A percentile compares a stretch with the other conserved stretches of the same genome.
phyloP scores from a whole-genome alignment of 2,113 vertebrate species.

The Xenus cinereus region DNA sequence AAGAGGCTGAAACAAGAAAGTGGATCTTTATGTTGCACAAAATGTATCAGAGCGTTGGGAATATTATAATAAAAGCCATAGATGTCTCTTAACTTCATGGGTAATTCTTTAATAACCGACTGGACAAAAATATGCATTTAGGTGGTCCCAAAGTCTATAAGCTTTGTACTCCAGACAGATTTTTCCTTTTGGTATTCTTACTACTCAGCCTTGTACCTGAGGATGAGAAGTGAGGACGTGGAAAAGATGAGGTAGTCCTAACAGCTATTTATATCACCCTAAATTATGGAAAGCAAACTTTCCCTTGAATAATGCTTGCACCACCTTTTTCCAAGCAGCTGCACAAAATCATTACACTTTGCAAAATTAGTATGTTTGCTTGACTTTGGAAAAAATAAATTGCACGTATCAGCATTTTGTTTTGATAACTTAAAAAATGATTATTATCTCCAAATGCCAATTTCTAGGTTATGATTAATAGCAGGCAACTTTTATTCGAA shows the following conservation, averaged over 20 bases:
- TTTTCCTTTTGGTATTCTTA: not conserved
- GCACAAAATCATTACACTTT: conserved; percentile 25
- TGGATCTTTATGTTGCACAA: not conserved
- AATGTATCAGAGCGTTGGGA: not conserved
- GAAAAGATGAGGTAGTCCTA: not conserved
- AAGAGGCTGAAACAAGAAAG: not conserved
- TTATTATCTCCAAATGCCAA: not conserved
- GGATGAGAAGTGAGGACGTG: not conserved
- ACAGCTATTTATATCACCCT: not conserved
- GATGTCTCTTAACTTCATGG: not conserved
- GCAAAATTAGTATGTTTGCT: not conserved
- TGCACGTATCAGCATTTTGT: not conserved
- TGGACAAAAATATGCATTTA: not conserved
- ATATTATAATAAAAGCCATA: not conserved
- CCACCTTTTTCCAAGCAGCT: not conserved
- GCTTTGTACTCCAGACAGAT: not conserved
- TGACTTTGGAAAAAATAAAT: not conserved
- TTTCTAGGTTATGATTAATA: not conserved
- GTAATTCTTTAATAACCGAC: not conserved
- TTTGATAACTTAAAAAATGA: not conserved
- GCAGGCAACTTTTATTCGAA: not conserved
- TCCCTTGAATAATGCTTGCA: not conserved
- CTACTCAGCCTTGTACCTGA: not conserved
- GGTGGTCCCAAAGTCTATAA: not conserved
- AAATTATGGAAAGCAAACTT: not conserved